Percentiles rank a stretch among this genome's conserved stretches.
phyloP scores from a whole-genome alignment of 2,888 invertebrate genomes.

The Orthosia incerta region DNA sequence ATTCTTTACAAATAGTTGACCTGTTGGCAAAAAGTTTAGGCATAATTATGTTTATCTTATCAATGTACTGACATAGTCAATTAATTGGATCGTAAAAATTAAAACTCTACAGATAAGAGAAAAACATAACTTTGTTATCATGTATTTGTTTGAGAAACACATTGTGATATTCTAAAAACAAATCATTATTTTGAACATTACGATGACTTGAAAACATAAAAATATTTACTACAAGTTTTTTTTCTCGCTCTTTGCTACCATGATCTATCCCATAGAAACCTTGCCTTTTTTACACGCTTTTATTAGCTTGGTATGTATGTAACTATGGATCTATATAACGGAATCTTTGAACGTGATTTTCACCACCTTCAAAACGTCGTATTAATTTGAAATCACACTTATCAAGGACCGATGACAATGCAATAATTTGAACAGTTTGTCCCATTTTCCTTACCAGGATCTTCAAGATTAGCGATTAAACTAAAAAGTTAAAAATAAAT shows the following conservation, averaged over 20 bases:
- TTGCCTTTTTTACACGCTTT: too few relatives aligned
- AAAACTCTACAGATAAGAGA: constrained; percentile 30
- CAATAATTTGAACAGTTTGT: too few relatives aligned
- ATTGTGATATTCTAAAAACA: constrained; percentile 14
- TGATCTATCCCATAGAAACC: too few relatives aligned
- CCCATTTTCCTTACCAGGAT: too few relatives aligned
- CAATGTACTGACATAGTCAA: constrained; percentile 13
- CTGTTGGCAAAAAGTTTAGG: constrained; percentile 14
- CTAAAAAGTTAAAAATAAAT: too few relatives aligned
- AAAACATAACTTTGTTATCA: constrained; percentile 10
- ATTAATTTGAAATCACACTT: too few relatives aligned
- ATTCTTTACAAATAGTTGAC: neutral
- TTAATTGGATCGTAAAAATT: constrained; percentile 62
- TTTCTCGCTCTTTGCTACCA: neutral
- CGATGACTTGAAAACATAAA: neutral
- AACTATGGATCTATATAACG: too few relatives aligned
- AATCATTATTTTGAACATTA: neutral
- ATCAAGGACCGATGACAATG: too few relatives aligned
- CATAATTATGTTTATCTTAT: constrained; percentile 29
- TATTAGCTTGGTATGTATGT: too few relatives aligned
- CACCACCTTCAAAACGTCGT: too few relatives aligned
- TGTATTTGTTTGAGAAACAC: neutral
- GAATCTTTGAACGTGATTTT: too few relatives aligned
- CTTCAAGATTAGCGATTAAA: too few relatives aligned
- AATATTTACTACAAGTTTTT: neutral